Conservation (phyloP, 2,888 invertebrate genomes). For the Acholoe squamosa region DNA sequence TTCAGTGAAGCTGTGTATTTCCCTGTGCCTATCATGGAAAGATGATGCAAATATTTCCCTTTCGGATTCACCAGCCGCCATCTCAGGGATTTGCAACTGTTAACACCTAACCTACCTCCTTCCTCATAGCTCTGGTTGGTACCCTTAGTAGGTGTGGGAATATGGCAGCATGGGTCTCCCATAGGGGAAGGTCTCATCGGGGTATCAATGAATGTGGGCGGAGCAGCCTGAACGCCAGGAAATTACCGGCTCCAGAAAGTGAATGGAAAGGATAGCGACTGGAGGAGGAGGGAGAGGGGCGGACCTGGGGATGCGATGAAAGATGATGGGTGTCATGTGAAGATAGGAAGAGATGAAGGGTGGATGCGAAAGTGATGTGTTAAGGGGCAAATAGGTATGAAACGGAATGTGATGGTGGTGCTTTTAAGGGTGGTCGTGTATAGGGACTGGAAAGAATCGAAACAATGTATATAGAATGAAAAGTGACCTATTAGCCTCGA, state of each 20-base stretch:
- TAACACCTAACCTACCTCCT: too few species aligned
- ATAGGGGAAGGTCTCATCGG: background rate
- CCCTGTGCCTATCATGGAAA: background rate
- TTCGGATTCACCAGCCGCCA: background rate
- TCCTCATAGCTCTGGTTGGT: background rate
- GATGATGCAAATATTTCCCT: background rate
- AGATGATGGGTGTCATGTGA: background rate
- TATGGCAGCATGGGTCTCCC: background rate
- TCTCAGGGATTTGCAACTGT: background rate
- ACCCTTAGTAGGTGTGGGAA: background rate
- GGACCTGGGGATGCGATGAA: background rate
- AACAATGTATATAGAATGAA: too few species aligned
- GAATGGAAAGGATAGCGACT: background rate
- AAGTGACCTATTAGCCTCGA: too few species aligned
- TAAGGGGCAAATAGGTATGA: too few species aligned
- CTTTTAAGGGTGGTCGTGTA: too few species aligned
- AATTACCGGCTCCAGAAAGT: background rate
- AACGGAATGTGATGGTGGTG: too few species aligned
- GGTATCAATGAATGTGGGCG: background rate
- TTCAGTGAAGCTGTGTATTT: background rate
- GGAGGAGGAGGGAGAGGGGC: conserved; percentile 23
- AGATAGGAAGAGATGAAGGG: too few species aligned
- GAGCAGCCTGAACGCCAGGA: background rate
- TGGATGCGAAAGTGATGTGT: too few species aligned
- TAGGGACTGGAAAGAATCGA: too few species aligned